Conservation (phyloP, 2,888 invertebrate species). For the Leptarthrus brevirostris region DNA sequence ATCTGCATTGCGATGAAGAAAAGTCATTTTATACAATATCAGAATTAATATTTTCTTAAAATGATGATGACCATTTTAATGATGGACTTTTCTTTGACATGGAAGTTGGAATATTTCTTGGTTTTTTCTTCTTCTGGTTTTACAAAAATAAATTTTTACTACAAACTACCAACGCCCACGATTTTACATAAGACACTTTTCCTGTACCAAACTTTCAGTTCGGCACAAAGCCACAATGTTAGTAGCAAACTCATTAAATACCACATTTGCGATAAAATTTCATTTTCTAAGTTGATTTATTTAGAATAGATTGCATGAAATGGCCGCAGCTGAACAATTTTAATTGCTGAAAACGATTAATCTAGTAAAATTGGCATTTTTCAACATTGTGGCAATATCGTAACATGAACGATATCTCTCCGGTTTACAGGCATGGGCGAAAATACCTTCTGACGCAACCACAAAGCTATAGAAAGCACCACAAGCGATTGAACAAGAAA, state of each 20-base stretch:
- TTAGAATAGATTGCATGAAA: constrained; percentile 4
- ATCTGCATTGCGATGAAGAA: too few species aligned
- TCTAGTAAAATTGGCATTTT: constrained; percentile 11
- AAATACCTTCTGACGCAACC: constrained; percentile 9
- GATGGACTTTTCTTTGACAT: too few species aligned
- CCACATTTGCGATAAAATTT: constrained; percentile 11
- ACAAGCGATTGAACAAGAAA: constrained; percentile 50
- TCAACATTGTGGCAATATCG: background rate
- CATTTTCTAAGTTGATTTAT: constrained; percentile 20
- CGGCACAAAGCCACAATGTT: too few species aligned
- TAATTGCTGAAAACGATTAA: constrained; percentile 14
- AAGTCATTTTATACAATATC: too few species aligned
- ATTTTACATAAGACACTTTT: too few species aligned
- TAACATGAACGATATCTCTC: background rate
- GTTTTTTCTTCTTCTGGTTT: too few species aligned
- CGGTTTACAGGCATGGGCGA: background rate
- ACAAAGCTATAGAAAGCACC: constrained; percentile 27
- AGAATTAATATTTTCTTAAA: too few species aligned
- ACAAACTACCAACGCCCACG: too few species aligned
- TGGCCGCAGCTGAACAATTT: background rate
- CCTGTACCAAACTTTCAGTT: too few species aligned
- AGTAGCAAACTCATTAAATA: background rate
- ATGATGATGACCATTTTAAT: too few species aligned
- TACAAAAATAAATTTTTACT: too few species aligned
- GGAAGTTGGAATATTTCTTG: too few species aligned